phyloP scores from a whole-genome alignment of 1,140 invertebrate species.

The Drosophila mayri region DNA sequence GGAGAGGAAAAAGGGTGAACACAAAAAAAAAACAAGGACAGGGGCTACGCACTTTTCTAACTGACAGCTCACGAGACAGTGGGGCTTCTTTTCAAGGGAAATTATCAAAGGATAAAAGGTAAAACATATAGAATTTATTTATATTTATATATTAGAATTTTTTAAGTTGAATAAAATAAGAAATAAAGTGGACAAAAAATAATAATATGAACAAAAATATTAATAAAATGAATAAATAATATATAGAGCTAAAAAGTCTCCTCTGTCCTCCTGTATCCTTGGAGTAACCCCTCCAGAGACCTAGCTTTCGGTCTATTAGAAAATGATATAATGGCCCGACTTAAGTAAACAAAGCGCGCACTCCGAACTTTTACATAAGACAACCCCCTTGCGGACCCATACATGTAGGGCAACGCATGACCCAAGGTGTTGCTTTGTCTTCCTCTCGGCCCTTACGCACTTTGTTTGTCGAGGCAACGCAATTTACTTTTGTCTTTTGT shows the following conservation, averaged over 20 bases:
- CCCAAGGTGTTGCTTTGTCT: constrained; percentile 77
- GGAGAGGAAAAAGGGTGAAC: constrained; percentile 13
- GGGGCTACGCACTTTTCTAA: constrained; percentile 48
- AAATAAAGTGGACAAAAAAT: too few species aligned
- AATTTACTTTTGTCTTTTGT: constrained; percentile 59
- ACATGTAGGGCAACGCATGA: constrained; percentile 19
- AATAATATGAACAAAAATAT: background rate
- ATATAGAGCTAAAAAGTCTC: background rate
- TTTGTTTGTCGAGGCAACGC: constrained; percentile 69
- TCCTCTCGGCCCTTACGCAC: constrained; percentile 61
- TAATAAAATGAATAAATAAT: too few species aligned
- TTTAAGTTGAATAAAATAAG: background rate
- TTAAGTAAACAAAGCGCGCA: constrained; percentile 42
- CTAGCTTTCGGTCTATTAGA: constrained; percentile 37
- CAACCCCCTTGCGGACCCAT: constrained; percentile 17
- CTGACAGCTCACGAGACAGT: constrained; percentile 9
- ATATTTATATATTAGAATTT: background rate
- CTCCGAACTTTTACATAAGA: constrained; percentile 35
- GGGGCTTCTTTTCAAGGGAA: background rate
- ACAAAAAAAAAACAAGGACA: background rate
- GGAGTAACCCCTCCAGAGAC: background rate
- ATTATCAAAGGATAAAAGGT: too few species aligned
- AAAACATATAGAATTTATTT: too few species aligned
- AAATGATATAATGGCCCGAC: constrained; percentile 54
- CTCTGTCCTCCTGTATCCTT: constrained; percentile 2